Percentiles rank a stretch among this genome's conserved stretches.
phyloP scores from a whole-genome alignment of 2,888 invertebrate genomes.

The Lasioglossum villosulum region DNA sequence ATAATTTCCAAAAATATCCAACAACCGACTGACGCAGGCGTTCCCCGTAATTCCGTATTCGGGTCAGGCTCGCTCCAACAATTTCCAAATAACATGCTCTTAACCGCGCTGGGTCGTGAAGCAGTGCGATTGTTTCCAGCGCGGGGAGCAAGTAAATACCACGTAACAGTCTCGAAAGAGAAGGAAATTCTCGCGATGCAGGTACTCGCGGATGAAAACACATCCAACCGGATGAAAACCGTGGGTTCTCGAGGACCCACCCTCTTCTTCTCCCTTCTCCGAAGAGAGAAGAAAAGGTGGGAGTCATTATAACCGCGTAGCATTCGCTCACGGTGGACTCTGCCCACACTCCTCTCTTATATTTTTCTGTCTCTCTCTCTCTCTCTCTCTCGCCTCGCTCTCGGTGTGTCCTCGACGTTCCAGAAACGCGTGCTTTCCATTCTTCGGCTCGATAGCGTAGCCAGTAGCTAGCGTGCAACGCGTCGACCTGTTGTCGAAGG shows the following conservation, averaged over 20 bases:
- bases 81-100: constrained; percentile 2
- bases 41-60: background rate
- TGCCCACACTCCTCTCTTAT: background rate
- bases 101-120: background rate
- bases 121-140: background rate
- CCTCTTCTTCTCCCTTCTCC: background rate
- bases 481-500: constrained; percentile 71
- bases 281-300: constrained; percentile 2
- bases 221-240: background rate
- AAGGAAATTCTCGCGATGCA: constrained; percentile 8
- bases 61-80: background rate
- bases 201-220: background rate
- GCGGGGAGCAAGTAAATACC: background rate
- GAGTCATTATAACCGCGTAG: constrained; percentile 34
- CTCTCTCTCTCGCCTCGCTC: background rate
- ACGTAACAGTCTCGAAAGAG: background rate
- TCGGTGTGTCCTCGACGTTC: constrained; percentile 6
- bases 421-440: constrained; percentile 50
- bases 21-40: background rate
- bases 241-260: background rate
- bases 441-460: constrained; percentile 47
- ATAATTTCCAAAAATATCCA: background rate
- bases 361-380: background rate
- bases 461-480: constrained; percentile 21
- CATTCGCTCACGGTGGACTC: background rate